phyloP scores from a whole-genome alignment of 2,888 invertebrate species.

The Ernsta delagoae region DNA sequence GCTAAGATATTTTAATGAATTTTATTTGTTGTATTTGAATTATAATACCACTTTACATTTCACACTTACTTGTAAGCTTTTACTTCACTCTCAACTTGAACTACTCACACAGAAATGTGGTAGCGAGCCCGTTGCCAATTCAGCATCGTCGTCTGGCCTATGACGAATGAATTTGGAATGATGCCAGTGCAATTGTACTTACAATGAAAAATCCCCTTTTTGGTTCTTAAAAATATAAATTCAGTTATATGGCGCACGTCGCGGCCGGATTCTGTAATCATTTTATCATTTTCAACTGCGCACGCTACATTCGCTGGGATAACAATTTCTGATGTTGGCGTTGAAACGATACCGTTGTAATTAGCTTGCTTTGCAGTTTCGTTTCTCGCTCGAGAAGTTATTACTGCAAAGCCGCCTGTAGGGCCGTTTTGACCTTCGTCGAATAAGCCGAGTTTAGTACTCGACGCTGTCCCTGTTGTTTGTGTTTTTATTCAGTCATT shows the following conservation, averaged over 20 bases:
- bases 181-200: constrained; percentile 60
- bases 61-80: neutral
- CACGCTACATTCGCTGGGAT: constrained; percentile 24
- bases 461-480: constrained; percentile 31
- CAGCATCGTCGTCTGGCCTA: constrained; percentile 32
- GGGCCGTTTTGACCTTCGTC: constrained; percentile 33
- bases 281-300: constrained; percentile 32
- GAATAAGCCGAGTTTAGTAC: constrained; percentile 22
- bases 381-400: constrained; percentile 31
- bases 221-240: constrained; percentile 49
- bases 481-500: constrained; percentile 26
- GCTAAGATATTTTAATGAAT: neutral
- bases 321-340: constrained; percentile 14
- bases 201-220: constrained; percentile 60
- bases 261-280: constrained; percentile 17
- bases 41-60: neutral
- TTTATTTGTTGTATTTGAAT: neutral
- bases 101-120: constrained; percentile 17
- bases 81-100: constrained; percentile 18
- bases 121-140: constrained; percentile 32
- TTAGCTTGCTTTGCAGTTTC: constrained; percentile 31
- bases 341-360: constrained; percentile 15
- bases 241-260: constrained; percentile 42
- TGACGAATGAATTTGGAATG: constrained; percentile 61
- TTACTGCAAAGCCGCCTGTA: constrained; percentile 32